Evolutionary conservation across 1,140 invertebrate species (phyloP), one percentile per base, ranked within the genome.

Genomic region (Drosophila yakuba): DNA sequence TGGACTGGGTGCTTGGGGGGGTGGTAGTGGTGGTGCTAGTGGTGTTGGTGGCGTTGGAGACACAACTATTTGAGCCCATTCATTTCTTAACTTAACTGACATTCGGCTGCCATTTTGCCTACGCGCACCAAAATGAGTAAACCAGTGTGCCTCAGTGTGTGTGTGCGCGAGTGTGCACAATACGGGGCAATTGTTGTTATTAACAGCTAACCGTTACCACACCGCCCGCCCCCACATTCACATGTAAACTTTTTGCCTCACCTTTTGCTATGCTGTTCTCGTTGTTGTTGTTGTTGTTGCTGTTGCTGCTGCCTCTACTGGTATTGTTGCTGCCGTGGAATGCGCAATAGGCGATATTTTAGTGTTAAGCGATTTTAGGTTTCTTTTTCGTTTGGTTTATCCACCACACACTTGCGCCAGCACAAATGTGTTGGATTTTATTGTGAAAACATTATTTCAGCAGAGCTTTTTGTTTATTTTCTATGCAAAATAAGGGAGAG

Each of bases 171-270:
- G 20, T 52, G 54, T 67, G 58, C 55, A 88, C 75, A 86, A 76
- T 82, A 79, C 63, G 51, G 45, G 61, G 54, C 83, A 79, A 86
- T 86, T 86, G 83, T 86, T 86, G 86, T 88, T 83, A 88, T 86
- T 88, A 86, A 89, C 48, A 63, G 60, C 28, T 44, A 57, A 45
- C 59, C 48, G 35, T 58, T 66, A 20, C 50, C 35, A 39, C 45
- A 23, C 57, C 71, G 63, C 52, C 62, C 74, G 62, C 62, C 74
- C 62, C 71, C 62, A 59, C 66, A 64, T 48, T 74, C 60, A 52
- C 74, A 78, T 56, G 64, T 74, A 78, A 56, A 80, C 50, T 64
- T 75, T 64, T 81, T 61, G 75, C 83, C 83, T 80, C 81, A 86
- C 83, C 83, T 88, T 66, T 79, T 38, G 51, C 62, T 57, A 58